Base-by-base conservation (phyloP, 2,797 vertebrate species). In the Adelosebastes latens region DNA sequence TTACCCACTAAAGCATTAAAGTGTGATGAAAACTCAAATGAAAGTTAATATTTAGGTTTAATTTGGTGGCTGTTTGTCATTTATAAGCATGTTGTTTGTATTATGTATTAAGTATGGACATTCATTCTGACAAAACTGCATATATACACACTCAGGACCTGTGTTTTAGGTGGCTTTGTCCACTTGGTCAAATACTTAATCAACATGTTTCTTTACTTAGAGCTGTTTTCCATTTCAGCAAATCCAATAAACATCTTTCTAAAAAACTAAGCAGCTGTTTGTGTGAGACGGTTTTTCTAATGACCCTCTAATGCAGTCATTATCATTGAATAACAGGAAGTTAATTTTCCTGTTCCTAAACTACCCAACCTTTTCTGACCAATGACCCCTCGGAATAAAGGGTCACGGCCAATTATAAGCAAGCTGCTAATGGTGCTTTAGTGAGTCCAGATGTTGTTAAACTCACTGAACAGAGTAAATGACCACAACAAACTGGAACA, bases 301-400 rank as follows among this genome's bases (percentile, higher is more conserved):
- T 63, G 86, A 92, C 91, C 84, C 78, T 85, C 89, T 94, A 93
- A 92, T 93, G 91, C 69, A 69, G 84, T 84, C 89, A 91, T 95
- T 93, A 93, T 90, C 87, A 83, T 91, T 79, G 89, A 94, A 95
- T 95, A 96, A 95, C 95, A 96, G 95, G 95, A 96, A 95, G 93
- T 90, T 91, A 87, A 95, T 95, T 93, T 95, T 93, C 92, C 90
- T 93, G 90, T 93, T 92, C 88, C 90, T 93, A 82, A 93, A 92
- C 92, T 89, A 89, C 31, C 93, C 87, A 89, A 91, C 89, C 93
- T 91, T 89, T 87, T 87, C 85, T 93, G 91, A 93, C 94, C 91
- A 77, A 80, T 89, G 93, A 94, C 95, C 95, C 91, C 63, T 87
- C 81, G 73, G 75, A 93, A 92, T 93, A 90, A 92, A 88, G 79